Base-by-base conservation (phyloP, 2,888 invertebrate species). In the Apamea sordens region DNA sequence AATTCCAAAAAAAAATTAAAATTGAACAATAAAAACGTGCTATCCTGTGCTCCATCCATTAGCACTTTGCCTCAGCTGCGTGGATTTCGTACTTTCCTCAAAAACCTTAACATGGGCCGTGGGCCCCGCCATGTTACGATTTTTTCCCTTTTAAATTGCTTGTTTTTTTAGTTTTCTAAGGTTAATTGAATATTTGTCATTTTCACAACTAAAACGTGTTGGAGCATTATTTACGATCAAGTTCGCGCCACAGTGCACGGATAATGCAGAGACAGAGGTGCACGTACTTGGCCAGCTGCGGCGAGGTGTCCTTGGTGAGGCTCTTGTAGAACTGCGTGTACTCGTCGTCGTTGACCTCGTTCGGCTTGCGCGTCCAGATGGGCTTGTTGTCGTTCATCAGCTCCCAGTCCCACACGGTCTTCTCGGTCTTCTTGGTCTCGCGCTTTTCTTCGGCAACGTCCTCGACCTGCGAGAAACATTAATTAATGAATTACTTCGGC, bases 401-500 rank as follows among this genome's bases (percentile, higher is more conserved):
- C 94, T 99, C 98, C 99, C 99, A 99, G 94, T 99, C 99, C 99
- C 99, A 99, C 47, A 99, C 98, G 0, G 99, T 99, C 95, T 99
- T 99, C 87, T 99, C 98, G 92, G 99, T 99, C 36, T 98, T 98
- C 95, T 99, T 98, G 64, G 98, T 98, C 79, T 97, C 97, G 80
- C 91, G 87, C 77, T 93, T 92, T 80, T 98, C 97, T 65, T 98
- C 97, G 11, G 98, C 97, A 32, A 98, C 98, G 82, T 98, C 98
- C 91, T 98, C 98, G 32, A 98, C 98, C 89, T 97, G 97, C 44
- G 21, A 8, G 24, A 18, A 53, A 44, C 8, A 32, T 32, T 47
- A 21, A 41, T 28, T 32, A 0, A 47, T 59, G 18, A 1, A 78
- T 13, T 15, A 10, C 8, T 63, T 32, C 63, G 7, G 63, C 8